A percentile compares a stretch with the other conserved stretches of the same genome.
Evolutionary conservation across 2,797 vertebrate species (phyloP).

Genomic region (Percopsis omiscomaycus): DNA sequence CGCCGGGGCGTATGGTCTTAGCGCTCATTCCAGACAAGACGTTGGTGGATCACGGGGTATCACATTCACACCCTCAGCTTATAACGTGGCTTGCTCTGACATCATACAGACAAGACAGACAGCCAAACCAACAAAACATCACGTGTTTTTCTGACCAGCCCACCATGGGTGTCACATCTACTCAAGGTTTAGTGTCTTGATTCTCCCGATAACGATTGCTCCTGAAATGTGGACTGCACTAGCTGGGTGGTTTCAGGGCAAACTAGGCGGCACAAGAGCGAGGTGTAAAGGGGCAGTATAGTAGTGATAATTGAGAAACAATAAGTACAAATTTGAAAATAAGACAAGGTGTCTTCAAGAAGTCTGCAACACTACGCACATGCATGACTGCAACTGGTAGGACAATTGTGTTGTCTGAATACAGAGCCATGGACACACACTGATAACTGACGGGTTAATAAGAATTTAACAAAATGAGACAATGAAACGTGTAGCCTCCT

Average conservation of each 20-base stretch:
- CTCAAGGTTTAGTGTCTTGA: constrained; percentile 46
- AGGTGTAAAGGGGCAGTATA: background rate
- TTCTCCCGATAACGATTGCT: constrained; percentile 38
- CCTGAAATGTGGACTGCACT: constrained; percentile 37
- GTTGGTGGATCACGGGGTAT: constrained; percentile 63
- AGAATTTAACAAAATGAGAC: too few species aligned
- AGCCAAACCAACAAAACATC: constrained; percentile 36
- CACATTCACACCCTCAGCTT: constrained; percentile 60
- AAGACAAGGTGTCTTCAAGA: too few species aligned
- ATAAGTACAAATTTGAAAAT: background rate
- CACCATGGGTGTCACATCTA: constrained; percentile 52
- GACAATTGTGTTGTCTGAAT: too few species aligned
- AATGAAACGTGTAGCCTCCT: too few species aligned
- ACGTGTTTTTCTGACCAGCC: background rate
- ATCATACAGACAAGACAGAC: constrained; percentile 41
- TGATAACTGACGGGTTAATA: too few species aligned
- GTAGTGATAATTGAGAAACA: background rate
- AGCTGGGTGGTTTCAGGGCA: constrained; percentile 16
- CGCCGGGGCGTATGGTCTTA: constrained; percentile 29
- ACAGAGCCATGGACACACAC: too few species aligned
- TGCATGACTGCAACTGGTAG: too few species aligned
- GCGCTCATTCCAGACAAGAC: constrained; percentile 41
- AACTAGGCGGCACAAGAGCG: constrained; percentile 36
- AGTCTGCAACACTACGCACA: too few species aligned
- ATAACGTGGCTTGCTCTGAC: constrained; percentile 26